Evolutionary conservation across 2,113 vertebrate genomes (phyloP), one percentile per base, ranked within the genome.

Genomic region (Eulacestoma nigropectus): DNA sequence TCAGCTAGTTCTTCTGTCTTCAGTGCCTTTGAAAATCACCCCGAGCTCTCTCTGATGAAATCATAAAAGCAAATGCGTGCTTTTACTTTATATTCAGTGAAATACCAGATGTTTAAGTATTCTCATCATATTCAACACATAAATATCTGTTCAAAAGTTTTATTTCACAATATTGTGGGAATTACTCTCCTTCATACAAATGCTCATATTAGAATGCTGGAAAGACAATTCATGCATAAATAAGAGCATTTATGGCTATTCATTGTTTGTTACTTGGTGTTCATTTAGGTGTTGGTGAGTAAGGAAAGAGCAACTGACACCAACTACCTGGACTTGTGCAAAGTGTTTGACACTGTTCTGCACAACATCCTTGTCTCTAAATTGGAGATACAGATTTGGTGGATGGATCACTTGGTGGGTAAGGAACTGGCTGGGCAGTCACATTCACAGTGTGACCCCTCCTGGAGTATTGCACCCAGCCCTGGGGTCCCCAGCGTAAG

Each of bases 11-110:
- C 47, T 91, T 91, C 91, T 67, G 67, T 78, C 89, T 81, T 84
- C 84, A 80, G 25, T 79, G 74, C 35, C 67, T 96, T 87, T 83
- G 67, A 94, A 96, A 96, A 80, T 80, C 52, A 80, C 33, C 50
- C 78, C 62, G 59, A 94, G 84, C 56, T 37, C 55, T 62, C 60
- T 53, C 77, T 84, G 78, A 79, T 67, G 84, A 89, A 95, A 90
- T 2, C 65, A 39, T 46, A 91, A 91, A 91, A 86, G 50, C 27
- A 78, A 88, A 50, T 35, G 12, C 1, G 0, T 57, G 30, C 32
- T 50, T 56, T 49, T 84, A 70, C 19, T 77, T 77, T 16, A 50
- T 81, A 50, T 56, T 88, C 53, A 44, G 74, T 64, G 74, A 92
- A 92, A 90, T 17, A 57, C 52, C 92, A 94, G 79, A 92, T 60